Base-by-base conservation (phyloP, 1,140 invertebrate species). In the Drosophila burlai region DNA sequence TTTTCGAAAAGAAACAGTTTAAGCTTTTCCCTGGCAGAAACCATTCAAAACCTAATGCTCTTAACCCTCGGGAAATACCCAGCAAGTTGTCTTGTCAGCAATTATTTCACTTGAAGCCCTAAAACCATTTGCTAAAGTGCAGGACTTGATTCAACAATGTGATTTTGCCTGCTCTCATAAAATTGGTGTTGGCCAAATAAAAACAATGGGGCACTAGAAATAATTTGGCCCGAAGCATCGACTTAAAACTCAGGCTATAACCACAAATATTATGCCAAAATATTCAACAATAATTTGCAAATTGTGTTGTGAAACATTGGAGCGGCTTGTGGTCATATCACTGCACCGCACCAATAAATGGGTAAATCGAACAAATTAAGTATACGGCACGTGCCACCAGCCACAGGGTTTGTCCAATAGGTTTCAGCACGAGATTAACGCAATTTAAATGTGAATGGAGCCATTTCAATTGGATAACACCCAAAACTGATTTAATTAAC, bases 401-500 rank as follows among this genome's bases (percentile, higher is more conserved):
- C 26, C 2, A 11, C 26, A 16, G 29, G 21, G n/a, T 40, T 62
- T 18, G 75, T 40, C 15, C 57, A 50, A 45, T 26, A 59, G 40
- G 45, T 45, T 34, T 54, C 38, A 55, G n/a, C 18, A 5, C 15
- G 24, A 11, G 13, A 64, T 80, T 77, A 72, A 68, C 61, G 60
- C 68, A 49, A 57, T 66, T 46, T 43, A 66, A 72, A 45, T 21
- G 49, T 46, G 38, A 38, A 38, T 47, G 31, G 11, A 60, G 34
- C 36, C 54, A 77, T 65, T 64, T 68, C 59, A 57, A 58, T 55
- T 47, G 54, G 29, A 59, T 65, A 75, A 46, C 29, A 46, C 54
- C 31, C 26, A 43, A 71, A 62, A 60, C 50, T 66, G 43, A 80
- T 87, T 89, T 80, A 83, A 89, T 86, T 83, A 83, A 83, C 80